phyloP scores from a whole-genome alignment of 2,888 invertebrate species.

The Mantis religiosa region DNA sequence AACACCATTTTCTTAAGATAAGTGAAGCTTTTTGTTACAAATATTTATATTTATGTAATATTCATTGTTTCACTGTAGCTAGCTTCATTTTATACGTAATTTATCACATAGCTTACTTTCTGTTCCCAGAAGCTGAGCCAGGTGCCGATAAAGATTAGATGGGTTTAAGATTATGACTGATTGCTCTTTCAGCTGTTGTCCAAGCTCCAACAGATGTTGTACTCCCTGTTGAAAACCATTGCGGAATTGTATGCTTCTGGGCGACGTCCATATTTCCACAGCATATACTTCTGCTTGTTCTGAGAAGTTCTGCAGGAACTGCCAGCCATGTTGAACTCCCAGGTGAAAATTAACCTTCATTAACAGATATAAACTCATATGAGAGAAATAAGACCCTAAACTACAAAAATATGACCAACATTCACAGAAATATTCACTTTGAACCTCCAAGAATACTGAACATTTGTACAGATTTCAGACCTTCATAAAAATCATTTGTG shows the following conservation, averaged over 20 bases:
- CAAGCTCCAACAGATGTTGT: conserved; percentile 25
- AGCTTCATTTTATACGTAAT: too few species aligned
- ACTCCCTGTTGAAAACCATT: conserved; percentile 29
- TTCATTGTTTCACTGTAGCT: too few species aligned
- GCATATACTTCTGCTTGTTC: conserved; percentile 32
- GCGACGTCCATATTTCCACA: conserved; percentile 31
- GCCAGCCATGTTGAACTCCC: conserved; percentile 33
- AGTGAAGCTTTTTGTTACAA: too few species aligned
- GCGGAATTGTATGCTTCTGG: conserved; percentile 31
- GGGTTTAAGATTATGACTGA: conserved; percentile 28
- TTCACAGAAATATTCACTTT: too few species aligned
- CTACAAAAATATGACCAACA: too few species aligned
- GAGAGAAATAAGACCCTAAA: too few species aligned
- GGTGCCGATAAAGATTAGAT: conserved; percentile 28
- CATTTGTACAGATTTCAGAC: too few species aligned
- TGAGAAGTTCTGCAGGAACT: conserved; percentile 31
- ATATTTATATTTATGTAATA: too few species aligned
- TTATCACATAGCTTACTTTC: conserved; percentile 33
- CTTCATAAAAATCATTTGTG: too few species aligned
- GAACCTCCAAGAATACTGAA: too few species aligned
- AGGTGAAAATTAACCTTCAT: conserved; percentile 34
- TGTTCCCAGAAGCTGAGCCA: conserved; percentile 31
- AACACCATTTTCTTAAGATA: too few species aligned
- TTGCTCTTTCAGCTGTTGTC: conserved; percentile 27
- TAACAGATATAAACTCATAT: background rate